Base-by-base conservation (phyloP, 2,113 vertebrate genomes). In the Scalopus aquaticus region DNA sequence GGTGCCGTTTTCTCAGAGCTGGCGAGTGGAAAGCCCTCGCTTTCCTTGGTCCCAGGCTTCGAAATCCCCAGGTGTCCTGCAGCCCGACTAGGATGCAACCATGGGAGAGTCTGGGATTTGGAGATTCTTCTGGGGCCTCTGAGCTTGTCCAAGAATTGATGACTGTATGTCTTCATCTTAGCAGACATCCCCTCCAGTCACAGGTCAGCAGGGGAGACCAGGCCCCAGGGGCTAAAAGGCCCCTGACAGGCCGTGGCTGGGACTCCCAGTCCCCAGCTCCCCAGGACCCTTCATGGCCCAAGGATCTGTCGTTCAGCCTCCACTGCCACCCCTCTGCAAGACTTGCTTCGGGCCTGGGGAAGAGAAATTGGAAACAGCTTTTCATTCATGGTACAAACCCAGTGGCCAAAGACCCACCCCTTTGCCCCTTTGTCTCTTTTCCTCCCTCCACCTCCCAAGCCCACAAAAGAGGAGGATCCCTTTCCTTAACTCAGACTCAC, bases 401-500 rank as follows among this genome's bases (percentile, higher is more conserved):
- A 87, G 69, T 67, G 70, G 28, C 62, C 70, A 93, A 89, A 49
- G 20, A 76, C 24, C 87, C 70, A 84, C 49, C 44, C 62, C 87
- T 82, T 92, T 7, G 42, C 28, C 58, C 51, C n/a, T 94, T 86
- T 37, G 5, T 13, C 15, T 84, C 70, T 39, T 83, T 80, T 51
- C 42, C 8, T 64, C 30, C 20, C 17, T 15, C 46, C 46, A 64
- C 46, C 85, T 80, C n/a, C 39, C 49, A 91, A 91, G 12, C 42
- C 22, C 37, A 88, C 64, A 49, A 79, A 74, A 79, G 46, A 64
- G 16, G 56, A 83, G 62, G 67, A 2, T 12, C 3, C 51, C 77
- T 92, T 94, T 95, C 49, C 69, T 97, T 39, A 94, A 62, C 64
- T 95, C 65, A 86, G 70, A 90, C 74, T 96, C 49, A 95, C 90